Evolutionary conservation across 92 coral and sea anemone genomes (phyloP).

Genomic region (Epizoanthus rinbou): DNA sequence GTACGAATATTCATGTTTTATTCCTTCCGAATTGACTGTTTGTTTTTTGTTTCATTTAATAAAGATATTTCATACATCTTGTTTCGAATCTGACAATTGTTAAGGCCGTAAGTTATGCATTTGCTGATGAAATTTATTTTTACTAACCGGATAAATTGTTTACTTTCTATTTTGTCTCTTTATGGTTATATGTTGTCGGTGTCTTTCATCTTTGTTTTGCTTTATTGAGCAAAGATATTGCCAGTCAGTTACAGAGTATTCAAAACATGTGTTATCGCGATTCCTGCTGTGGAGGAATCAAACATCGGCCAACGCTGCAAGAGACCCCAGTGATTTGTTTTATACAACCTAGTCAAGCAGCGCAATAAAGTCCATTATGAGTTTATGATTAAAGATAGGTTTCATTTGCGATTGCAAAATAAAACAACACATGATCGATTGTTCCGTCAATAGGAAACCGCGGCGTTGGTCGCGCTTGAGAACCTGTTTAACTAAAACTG

Average conservation of each 20-base stretch:
- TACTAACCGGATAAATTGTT: not conserved
- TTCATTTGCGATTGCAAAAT: not conserved
- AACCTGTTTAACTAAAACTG: not conserved
- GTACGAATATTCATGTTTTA: no score
- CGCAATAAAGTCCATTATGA: constrained; percentile 21
- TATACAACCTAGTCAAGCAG: constrained; percentile 2
- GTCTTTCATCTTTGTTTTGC: not conserved
- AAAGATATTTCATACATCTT: no score
- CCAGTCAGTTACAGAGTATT: constrained; percentile 17
- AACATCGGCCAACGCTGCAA: not conserved
- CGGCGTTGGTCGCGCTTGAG: not conserved
- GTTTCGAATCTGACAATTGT: no score
- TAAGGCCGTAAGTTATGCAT: not conserved
- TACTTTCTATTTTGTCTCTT: not conserved
- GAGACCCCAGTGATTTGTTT: constrained; percentile 15
- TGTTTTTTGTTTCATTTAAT: no score
- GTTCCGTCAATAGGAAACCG: constrained; percentile 15
- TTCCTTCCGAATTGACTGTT: no score
- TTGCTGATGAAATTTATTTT: not conserved
- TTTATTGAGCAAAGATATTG: constrained; percentile 19
- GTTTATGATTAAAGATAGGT: not conserved
- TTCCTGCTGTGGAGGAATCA: constrained; percentile 30
- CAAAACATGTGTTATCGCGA: constrained; percentile 38
- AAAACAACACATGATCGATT: constrained; percentile 10
- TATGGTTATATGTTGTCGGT: not conserved